phyloP scores from a whole-genome alignment of 2,888 invertebrate species.

The Electrophaes corylata region DNA sequence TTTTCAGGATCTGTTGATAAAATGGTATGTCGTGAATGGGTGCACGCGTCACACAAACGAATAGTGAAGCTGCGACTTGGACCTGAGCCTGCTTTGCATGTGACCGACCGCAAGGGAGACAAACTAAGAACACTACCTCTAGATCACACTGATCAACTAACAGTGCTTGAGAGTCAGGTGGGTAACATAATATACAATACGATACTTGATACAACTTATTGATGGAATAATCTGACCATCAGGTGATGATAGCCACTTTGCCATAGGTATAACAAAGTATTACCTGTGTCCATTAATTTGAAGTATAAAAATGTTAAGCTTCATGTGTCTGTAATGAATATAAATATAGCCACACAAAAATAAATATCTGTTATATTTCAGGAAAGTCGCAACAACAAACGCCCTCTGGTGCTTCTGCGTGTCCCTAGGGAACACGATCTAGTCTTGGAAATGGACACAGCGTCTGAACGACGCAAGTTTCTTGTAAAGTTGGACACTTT shows the following conservation, averaged over 20 bases:
- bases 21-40: conserved; percentile 97
- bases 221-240: no score
- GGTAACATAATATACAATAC: conserved; percentile 37
- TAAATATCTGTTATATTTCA: conserved; percentile 46
- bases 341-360: background rate
- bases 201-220: no score
- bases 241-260: no score
- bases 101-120: conserved; percentile 96
- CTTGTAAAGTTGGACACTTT: conserved; percentile 94
- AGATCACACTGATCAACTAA: conserved; percentile 89
- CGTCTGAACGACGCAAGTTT: conserved; percentile 92
- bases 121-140: conserved; percentile 93
- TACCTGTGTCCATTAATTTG: no score
- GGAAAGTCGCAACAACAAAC: conserved; percentile 88
- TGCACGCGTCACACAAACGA: conserved; percentile 95
- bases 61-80: conserved; percentile 95
- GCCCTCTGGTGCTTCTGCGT: conserved; percentile 92
- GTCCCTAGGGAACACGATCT: conserved; percentile 96
- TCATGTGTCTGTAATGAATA: no score
- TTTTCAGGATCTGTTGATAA: conserved; percentile 91
- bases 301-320: no score
- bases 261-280: no score
- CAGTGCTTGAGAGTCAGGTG: conserved; percentile 95
- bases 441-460: conserved; percentile 94
- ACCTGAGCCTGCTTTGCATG: conserved; percentile 93